Evolutionary conservation across 2,888 invertebrate genomes (phyloP), one percentile per base, ranked within the genome.

Genomic region (Meganola albula): DNA sequence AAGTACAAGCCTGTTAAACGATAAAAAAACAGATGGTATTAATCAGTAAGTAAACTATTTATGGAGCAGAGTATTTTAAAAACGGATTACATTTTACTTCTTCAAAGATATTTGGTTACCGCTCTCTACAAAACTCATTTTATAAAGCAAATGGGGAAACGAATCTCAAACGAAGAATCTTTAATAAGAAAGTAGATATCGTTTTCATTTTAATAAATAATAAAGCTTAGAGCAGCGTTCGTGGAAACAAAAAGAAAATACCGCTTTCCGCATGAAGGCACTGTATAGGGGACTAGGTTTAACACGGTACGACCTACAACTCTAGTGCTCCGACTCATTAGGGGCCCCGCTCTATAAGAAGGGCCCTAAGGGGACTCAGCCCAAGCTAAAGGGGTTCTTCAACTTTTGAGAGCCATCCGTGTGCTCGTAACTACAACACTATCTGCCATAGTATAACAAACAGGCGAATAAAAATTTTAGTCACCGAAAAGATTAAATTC

Each of bases 301-400:
- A 74, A 72, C 74, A 68, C 74, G 54, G 47, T 49, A 64, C 57
- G 82, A 84, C 84, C 84, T 84, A 83, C 78, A 83, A 65, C 76
- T 84, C 78, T 82, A 83, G 84, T 84, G 80, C 82, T 73, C 82
- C 64, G 72, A 83, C 84, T 85, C 84, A 85, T 85, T 85, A 85
- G 80, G 72, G 73, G 63, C 73, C 76, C 70, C 60, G 68, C 67
- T 69, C 50, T 35, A 46, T 45, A 48, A 63, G 58, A 59, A 71
- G 76, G 77, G 72, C 61, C 70, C 73, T 68, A 61, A 77, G 74
- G 73, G 78, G 74, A 58, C 72, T 74, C 63, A 67, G 63, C 71
- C 63, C 63, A 50, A 52, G 74, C 71, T 58, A 73, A 77, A 78
- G 77, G 77, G 74, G 70, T 72, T 66, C 76, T 80, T 70, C 63